Base-by-base conservation (phyloP, 2,113 vertebrate species). In the Silurus glanis region DNA sequence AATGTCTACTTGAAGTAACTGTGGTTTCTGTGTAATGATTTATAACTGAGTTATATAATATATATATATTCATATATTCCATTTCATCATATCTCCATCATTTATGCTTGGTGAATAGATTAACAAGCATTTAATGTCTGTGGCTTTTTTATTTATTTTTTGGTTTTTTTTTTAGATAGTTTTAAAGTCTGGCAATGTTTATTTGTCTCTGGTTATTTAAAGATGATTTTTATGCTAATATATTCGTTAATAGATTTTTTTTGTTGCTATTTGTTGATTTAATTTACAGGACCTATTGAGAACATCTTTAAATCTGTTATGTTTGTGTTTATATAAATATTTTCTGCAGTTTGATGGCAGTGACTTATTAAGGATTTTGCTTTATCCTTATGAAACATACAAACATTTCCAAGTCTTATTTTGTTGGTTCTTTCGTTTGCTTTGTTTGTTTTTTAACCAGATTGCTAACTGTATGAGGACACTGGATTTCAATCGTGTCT, bases 1-100 rank as follows among this genome's bases (percentile, higher is more conserved):
- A n/a, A 14, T 53, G 61, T 58, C 28, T 80, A 80, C 62, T 58
- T 85, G 21, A 79, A 78, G 37, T 37, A 37, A 37, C 37, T 85
- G 61, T 58, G 58, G 55, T 37, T 45, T 78, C 49, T 53, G 76
- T 79, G 55, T 79, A 37, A 37, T 80, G 17, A 47, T 56, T 67
- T 58, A 19, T 66, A 21, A 12, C 47, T 28, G 45, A 83, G 6
- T 25, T 85, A 47, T 67, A n/a, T 85, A 66, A 55, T 53, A 55
- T 64, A 53, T 64, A 53, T 53, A 85, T 45, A 64, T 7, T 79
- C 12, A 4, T 8, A 69, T 69, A 16, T 69, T 66, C 61, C 17
- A 5, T 80, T 59, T 47, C 23, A 17, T 61, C 58, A 78, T 85
- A 9, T 78, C 19, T 9, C n/a, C 17, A 16, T 66, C 25, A 16